Evolutionary conservation across 2,888 invertebrate genomes (phyloP), one percentile per base, ranked within the genome.

Genomic region (Drosophila pseudotalamancana): DNA sequence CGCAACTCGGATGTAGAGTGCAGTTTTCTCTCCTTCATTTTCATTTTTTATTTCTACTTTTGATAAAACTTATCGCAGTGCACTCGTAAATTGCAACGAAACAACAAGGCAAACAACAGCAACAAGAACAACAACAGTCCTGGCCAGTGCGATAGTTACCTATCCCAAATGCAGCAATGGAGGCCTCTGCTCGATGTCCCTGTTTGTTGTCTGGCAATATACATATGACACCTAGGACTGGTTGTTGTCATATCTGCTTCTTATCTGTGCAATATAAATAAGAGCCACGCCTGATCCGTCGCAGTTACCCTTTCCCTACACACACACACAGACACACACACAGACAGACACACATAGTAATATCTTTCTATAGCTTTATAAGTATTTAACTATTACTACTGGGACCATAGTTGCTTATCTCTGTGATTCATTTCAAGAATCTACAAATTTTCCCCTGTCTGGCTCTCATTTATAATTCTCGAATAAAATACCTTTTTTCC

Each of bases 1-100:
- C 84, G 61, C 25, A 21, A 43, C 60, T 76, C 68, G 78, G 77
- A 81, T 84, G 81, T 75, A 77, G 83, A 86, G 69, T 83, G 81
- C 84, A 81, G 66, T 81, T 81, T 83, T 85, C 85, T 68, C 53
- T 49, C 34, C 45, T 45, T 45, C 48, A 37, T 32, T 46, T 54
- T n/a, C n/a, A n/a, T n/a, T n/a, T n/a, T n/a, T n/a, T n/a, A n/a
- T n/a, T n/a, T 27, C 34, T 25, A 25, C 35, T 12, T 18, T 49
- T 72, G 82, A 85, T 85, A 79, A 80, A 42, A 43, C 62, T 85
- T 81, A 81, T 81, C 81, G 60, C 46, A 27, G 51, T 50, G 80
- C 69, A 80, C 87, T 84, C 83, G 78, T 84, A 84, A 87, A 87
- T 84, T 87, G 83, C 87, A 84, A 84, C 74, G 76, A 57, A 77